Evolutionary conservation across 2,797 vertebrate genomes (phyloP).

Genomic region (Danio tinwini): DNA sequence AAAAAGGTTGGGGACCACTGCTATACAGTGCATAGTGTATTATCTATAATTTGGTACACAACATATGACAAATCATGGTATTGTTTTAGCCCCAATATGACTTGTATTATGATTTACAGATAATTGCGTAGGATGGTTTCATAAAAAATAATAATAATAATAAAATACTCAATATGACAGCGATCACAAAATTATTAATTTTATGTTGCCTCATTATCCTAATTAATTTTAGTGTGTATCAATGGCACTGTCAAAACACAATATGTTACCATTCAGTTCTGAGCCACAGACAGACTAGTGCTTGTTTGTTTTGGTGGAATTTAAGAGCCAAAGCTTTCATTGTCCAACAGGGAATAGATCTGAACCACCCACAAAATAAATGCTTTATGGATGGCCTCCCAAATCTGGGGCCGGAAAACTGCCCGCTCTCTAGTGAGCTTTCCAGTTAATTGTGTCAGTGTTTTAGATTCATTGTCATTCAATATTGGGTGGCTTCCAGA

Average conservation of each 20-base stretch:
- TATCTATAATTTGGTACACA: not conserved
- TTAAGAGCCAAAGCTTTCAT: constrained; percentile 64
- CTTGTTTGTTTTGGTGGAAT: constrained; percentile 66
- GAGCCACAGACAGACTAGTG: constrained; percentile 67
- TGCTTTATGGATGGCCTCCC: constrained; percentile 6
- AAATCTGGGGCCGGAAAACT: not conserved
- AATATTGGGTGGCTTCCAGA: not conserved
- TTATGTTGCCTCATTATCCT: constrained; percentile 57
- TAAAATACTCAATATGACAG: not conserved
- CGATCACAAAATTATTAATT: not conserved
- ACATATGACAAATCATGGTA: not conserved
- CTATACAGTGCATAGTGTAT: not conserved
- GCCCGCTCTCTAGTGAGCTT: not conserved
- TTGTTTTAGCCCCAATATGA: not conserved
- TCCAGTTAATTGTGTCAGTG: constrained; percentile 16
- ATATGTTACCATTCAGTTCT: constrained; percentile 60
- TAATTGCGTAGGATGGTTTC: constrained; percentile 16
- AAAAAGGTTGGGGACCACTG: too few species aligned
- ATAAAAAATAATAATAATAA: not conserved
- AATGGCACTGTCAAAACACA: constrained; percentile 56
- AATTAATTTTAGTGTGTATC: constrained; percentile 40
- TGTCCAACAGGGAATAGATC: constrained; percentile 61
- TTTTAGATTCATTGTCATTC: constrained; percentile 18
- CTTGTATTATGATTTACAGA: not conserved
- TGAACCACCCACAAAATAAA: constrained; percentile 54